Evolutionary conservation across 2,797 vertebrate genomes (phyloP).

Genomic region (Apogon hyalosoma): DNA sequence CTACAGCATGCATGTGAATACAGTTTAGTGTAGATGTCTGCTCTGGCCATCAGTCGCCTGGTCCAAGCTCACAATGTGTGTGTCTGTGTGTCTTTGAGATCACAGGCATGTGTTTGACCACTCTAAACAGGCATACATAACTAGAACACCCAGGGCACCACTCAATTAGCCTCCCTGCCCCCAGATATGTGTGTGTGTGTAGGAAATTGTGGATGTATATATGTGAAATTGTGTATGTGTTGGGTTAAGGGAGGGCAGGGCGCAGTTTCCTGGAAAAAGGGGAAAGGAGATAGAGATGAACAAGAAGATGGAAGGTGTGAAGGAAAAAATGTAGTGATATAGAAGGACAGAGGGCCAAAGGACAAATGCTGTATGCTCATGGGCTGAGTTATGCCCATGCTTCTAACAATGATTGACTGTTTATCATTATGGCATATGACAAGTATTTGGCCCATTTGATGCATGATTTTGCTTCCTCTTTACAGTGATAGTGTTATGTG

Average conservation of each 20-base stretch:
- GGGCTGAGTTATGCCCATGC: slow-evolving; percentile 1
- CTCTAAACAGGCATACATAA: slow-evolving; percentile 52
- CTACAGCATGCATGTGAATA: background rate
- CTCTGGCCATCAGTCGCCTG: slow-evolving; percentile 1
- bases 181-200: slow-evolving; percentile 21
- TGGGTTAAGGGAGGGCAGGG: slow-evolving; percentile 4
- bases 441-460: slow-evolving; percentile 23
- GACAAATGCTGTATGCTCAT: background rate
- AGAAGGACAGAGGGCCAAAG: slow-evolving; percentile 37
- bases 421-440: background rate
- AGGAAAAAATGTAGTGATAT: slow-evolving; percentile 26
- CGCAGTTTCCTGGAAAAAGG: slow-evolving; percentile 28
- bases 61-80: slow-evolving; percentile 12
- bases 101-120: slow-evolving; percentile 29
- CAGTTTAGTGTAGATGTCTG: background rate
- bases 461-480: background rate
- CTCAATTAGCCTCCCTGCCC: slow-evolving; percentile 71
- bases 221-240: slow-evolving; percentile 6
- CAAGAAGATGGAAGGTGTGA: background rate
- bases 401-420: slow-evolving; percentile 6
- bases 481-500: slow-evolving; percentile 2
- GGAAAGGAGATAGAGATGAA: background rate
- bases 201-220: slow-evolving; percentile 20
- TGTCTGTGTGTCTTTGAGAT: slow-evolving; percentile 25
- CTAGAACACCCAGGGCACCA: slow-evolving; percentile 57